Evolutionary conservation across 2,113 vertebrate species (phyloP).

Genomic region (Hyla sarda): DNA sequence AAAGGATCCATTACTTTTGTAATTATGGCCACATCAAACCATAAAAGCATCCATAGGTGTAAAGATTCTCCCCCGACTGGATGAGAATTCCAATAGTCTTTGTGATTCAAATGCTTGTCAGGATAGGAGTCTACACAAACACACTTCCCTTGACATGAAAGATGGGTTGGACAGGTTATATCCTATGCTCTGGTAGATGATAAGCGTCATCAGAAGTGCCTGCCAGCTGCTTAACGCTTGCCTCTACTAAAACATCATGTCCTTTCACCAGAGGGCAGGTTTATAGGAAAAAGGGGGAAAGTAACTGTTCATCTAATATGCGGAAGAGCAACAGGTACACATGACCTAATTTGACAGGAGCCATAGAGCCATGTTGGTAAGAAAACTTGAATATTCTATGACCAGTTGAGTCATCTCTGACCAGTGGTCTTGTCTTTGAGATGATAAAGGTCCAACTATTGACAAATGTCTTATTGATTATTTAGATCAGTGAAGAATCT

Average conservation of each 20-base stretch:
- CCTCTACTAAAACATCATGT: neutral
- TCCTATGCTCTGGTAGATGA: no score
- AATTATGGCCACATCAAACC: neutral
- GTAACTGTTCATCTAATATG: no score
- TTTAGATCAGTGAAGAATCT: neutral
- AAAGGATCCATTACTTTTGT: neutral
- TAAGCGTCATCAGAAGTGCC: neutral
- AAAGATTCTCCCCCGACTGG: neutral
- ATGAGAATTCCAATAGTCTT: neutral
- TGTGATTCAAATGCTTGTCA: no score
- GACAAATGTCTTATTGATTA: neutral
- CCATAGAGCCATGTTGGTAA: neutral
- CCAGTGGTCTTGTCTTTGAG: neutral
- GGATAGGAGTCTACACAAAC: no score
- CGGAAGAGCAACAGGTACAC: no score
- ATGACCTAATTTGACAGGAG: no score
- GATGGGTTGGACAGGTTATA: neutral
- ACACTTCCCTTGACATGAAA: neutral
- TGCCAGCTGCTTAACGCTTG: neutral
- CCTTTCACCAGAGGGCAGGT: neutral
- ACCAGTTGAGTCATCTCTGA: neutral
- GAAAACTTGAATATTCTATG: neutral
- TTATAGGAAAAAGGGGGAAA: no score
- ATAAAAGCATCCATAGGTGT: neutral
- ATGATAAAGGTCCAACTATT: neutral